phyloP scores from a whole-genome alignment of 1,140 invertebrate genomes.

The Leptinotarsa undecemlineata region DNA sequence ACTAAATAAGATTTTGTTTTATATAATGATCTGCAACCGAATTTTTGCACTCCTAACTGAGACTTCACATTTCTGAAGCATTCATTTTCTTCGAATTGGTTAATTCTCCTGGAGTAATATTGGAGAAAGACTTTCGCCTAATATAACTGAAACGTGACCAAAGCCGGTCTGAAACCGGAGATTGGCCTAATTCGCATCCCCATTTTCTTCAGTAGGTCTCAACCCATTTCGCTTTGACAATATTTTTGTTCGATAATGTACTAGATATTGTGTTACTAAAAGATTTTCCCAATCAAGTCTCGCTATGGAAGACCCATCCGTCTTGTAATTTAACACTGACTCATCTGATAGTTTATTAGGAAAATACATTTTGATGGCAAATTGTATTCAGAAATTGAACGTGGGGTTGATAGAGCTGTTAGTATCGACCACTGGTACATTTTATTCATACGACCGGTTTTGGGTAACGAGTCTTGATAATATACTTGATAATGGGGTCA shows the following conservation, averaged over 20 bases:
- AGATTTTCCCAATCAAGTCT: not conserved
- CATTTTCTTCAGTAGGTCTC: not conserved
- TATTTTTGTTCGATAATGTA: not conserved
- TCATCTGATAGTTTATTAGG: not conserved
- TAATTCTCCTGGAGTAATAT: not conserved
- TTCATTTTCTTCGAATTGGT: not conserved
- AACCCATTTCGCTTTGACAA: not conserved
- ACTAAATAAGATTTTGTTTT: no score
- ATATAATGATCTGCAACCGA: no score
- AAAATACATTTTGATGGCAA: no score
- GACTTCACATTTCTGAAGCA: no score
- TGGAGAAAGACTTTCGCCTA: not conserved
- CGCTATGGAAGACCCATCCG: not conserved
- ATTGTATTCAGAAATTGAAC: no score
- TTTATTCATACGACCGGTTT: no score
- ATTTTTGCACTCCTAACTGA: no score
- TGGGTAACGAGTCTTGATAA: no score
- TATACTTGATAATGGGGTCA: no score
- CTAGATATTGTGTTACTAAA: constrained; percentile 1
- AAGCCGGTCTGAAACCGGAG: not conserved
- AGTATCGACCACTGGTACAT: no score
- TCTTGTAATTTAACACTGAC: not conserved
- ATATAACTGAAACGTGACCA: not conserved
- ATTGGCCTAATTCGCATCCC: not conserved
- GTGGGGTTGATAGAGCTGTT: no score